Conservation (phyloP, 2,888 invertebrate species). For the Agrotis puta region DNA sequence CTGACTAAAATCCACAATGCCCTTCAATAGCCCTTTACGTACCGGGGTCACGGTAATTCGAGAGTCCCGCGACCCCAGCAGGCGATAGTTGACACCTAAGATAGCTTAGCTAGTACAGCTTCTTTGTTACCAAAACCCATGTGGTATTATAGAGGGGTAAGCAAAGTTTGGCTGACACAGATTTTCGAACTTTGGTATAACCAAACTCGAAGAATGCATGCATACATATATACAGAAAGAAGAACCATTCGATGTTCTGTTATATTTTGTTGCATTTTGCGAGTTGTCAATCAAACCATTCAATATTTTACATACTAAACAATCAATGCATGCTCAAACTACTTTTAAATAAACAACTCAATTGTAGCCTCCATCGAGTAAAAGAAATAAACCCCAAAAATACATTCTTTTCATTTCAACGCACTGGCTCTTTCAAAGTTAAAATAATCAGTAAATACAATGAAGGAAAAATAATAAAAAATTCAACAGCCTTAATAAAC, state of each 20-base stretch:
- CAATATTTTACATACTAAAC: not conserved
- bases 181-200: not conserved
- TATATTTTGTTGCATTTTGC: too few species aligned
- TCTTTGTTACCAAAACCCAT: not conserved
- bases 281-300: not conserved
- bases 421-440: conserved; percentile 33
- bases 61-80: too few species aligned
- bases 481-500: conserved; percentile 14
- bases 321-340: not conserved
- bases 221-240: not conserved
- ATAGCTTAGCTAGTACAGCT: not conserved
- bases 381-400: too few species aligned
- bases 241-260: too few species aligned
- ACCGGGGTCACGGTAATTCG: too few species aligned
- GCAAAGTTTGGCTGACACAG: not conserved
- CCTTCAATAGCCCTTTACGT: too few species aligned
- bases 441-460: conserved; percentile 26
- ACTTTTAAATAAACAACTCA: too few species aligned
- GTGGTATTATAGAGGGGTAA: not conserved
- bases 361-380: too few species aligned
- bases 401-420: conserved; percentile 18
- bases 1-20: too few species aligned
- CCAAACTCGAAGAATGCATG: not conserved
- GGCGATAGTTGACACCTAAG: conserved; percentile 5
- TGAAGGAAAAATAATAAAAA: not conserved